Evolutionary conservation across 2,113 vertebrate species (phyloP), one percentile per base, ranked within the genome.

Genomic region (Gymnorhina tibicen): DNA sequence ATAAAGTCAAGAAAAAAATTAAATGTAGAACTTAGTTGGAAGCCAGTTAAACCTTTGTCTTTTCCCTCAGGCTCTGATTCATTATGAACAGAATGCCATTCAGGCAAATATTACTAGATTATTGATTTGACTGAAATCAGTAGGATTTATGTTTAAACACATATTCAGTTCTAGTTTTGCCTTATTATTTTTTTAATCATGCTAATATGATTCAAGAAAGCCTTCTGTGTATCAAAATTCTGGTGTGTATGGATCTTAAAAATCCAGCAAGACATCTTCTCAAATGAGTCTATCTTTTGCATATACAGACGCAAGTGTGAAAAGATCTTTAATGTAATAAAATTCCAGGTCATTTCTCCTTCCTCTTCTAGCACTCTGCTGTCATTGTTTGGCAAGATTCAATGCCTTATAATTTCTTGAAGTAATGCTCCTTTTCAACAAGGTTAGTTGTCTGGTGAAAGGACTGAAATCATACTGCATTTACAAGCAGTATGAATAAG

Each of bases 261-360:
- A 66, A 16, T 75, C 9, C 37, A 74, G 16, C 8, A 52, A 90
- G 69, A 60, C 7, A 32, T 39, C 24, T 50, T 33, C 3, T 17
- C 28, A 69, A 75, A 52, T 1, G 20, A 49, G 5, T 58, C 5
- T 42, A 22, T 21, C 37, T 63, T 76, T 91, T 49, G 5, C 16
- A 33, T 53, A n/a, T 84, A 3, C 42, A 56, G n/a, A 49, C 27
- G 3, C 12, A 87, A 24, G n/a, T 56, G 28, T 0, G 0, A n/a
- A 37, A 91, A 53, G 2, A 9, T 78, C 18, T 50, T 62, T 74
- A 78, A 77, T 42, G n/a, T 47, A 32, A 20, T 80, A 66, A 44
- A 30, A 69, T 91, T 89, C 70, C 41, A 73, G 50, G 49, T 62
- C 1, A 93, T 69, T 84, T 87, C 68, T 91, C 19, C 49, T 75